phyloP scores from a whole-genome alignment of 2,888 invertebrate genomes.

The Caenorhabditis imperialis region DNA sequence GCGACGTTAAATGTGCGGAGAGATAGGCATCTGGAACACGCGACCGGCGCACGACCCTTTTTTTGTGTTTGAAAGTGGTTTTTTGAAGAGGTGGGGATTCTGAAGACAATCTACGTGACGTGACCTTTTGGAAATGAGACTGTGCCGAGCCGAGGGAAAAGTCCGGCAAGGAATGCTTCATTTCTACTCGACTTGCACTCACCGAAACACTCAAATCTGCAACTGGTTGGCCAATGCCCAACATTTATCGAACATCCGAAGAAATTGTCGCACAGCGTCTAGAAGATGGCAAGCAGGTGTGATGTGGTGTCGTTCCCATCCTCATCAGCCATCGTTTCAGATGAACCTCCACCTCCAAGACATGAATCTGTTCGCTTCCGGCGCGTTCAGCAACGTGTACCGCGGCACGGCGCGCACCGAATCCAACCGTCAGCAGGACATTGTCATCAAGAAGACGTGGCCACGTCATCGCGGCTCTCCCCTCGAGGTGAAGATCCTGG shows the following conservation, averaged over 20 bases:
- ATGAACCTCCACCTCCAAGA: constrained; percentile 54
- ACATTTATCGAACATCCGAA: constrained; percentile 40
- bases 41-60: constrained; percentile 35
- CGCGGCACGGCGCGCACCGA: constrained; percentile 27
- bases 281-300: constrained; percentile 41
- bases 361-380: constrained; percentile 61
- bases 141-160: too few species aligned
- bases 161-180: too few species aligned
- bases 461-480: constrained; percentile 28
- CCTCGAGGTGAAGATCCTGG: constrained; percentile 85
- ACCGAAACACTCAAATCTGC: constrained; percentile 6
- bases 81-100: constrained; percentile 20
- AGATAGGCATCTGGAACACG: constrained; percentile 51
- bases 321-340: constrained; percentile 41
- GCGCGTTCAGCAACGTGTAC: constrained; percentile 70
- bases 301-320: background rate
- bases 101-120: too few species aligned
- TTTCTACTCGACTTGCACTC: constrained; percentile 33
- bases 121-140: too few species aligned
- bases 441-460: constrained; percentile 71
- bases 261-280: constrained; percentile 37
- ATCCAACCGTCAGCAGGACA: constrained; percentile 21
- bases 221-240: constrained; percentile 33
- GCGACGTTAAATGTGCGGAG: constrained; percentile 27
- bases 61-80: constrained; percentile 1